Percentiles rank a stretch among this genome's conserved stretches.
These are phyloP conservation scores for Dicranocentrus wangi DNA, from an alignment of 2,888 invertebrate species.

Conservation along the genomic window DNA sequence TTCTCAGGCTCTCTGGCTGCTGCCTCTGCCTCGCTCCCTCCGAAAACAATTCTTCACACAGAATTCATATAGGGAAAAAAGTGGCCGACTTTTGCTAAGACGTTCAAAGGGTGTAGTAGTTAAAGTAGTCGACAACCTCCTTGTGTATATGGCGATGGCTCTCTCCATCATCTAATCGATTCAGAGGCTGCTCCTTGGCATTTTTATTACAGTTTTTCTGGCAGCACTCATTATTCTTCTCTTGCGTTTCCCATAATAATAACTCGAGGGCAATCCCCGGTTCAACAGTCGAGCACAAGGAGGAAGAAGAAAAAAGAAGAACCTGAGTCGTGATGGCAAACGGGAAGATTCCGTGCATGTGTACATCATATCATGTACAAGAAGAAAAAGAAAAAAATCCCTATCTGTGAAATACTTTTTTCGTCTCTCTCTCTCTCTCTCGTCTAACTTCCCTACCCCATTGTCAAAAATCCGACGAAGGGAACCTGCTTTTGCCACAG, in stretches of 20 bases:
- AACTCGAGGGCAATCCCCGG: conserved; percentile 63
- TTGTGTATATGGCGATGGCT: conserved; percentile 1
- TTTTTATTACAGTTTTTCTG: conserved; percentile 69
- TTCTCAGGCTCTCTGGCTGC: too few relatives aligned
- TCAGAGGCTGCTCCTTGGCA: conserved; percentile 68
- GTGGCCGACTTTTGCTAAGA: conserved; percentile 37
- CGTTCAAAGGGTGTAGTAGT: not conserved
- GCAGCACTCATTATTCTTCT: conserved; percentile 69
- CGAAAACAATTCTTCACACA: conserved; percentile 24
- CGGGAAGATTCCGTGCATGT: too few relatives aligned
- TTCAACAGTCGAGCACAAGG: conserved; percentile 38
- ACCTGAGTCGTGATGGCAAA: too few relatives aligned
- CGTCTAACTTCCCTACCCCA: too few relatives aligned
- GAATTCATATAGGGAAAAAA: not conserved
- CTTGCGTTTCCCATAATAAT: conserved; percentile 64
- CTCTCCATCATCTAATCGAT: conserved; percentile 66
- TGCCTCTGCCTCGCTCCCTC: not conserved
- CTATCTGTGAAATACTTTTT: too few relatives aligned
- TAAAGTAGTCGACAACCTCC: too few relatives aligned
- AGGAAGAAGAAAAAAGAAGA: not conserved
- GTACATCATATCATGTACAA: too few relatives aligned
- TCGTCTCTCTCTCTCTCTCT: too few relatives aligned
- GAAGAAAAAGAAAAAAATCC: too few relatives aligned
- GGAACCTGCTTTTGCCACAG: too few relatives aligned
- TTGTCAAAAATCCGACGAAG: too few relatives aligned